These are phyloP conservation scores for Corynorhinus townsendii DNA, from an alignment of 2,113 vertebrate genomes.

Conservation along the genomic window DNA sequence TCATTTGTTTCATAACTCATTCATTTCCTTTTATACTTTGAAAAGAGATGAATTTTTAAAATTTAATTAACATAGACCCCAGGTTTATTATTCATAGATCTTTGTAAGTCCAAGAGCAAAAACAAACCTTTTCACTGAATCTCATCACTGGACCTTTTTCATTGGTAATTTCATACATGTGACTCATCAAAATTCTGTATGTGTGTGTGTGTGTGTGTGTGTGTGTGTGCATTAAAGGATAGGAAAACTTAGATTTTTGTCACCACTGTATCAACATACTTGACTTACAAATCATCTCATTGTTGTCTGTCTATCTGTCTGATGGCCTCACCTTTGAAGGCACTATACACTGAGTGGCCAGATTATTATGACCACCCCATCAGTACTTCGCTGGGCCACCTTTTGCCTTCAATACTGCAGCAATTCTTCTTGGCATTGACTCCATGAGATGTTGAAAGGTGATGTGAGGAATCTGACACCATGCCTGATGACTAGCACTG, in stretches of 20 bases:
- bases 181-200: neutral
- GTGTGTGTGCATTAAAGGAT: neutral
- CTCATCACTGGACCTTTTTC: neutral
- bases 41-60: neutral
- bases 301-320: neutral
- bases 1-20: neutral
- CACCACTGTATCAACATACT: neutral
- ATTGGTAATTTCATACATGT: neutral
- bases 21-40: neutral
- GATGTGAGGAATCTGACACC: too few species aligned
- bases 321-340: neutral
- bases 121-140: neutral
- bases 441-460: too few species aligned
- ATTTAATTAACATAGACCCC: neutral
- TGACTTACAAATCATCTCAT: neutral
- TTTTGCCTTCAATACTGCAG: too few species aligned
- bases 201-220: neutral
- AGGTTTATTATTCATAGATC: neutral
- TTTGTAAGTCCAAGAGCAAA: neutral
- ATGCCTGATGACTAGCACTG: too few species aligned
- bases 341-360: neutral
- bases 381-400: too few species aligned
- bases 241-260: neutral
- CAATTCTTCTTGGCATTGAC: too few species aligned
- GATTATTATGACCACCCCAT: too few species aligned